These are phyloP conservation scores for Acanthurus tractus DNA, from an alignment of 2,797 vertebrate genomes.

Conservation along the genomic window DNA sequence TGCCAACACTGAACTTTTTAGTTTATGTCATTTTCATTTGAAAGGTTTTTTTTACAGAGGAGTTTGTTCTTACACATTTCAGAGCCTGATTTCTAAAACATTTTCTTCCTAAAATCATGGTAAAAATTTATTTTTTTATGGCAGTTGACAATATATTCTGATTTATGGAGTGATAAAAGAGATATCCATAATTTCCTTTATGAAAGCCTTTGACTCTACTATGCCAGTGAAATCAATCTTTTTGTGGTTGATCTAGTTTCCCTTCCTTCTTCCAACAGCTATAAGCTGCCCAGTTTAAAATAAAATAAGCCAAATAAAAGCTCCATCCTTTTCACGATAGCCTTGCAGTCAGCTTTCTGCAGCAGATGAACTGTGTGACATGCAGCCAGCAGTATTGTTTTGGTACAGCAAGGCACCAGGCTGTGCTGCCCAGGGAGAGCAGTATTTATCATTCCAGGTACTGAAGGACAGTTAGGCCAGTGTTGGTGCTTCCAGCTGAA, in stretches of 20 bases:
- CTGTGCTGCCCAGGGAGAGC: conserved; percentile 47
- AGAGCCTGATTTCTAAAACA: too few species aligned
- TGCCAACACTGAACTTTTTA: too few species aligned
- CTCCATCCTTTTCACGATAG: conserved; percentile 34
- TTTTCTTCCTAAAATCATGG: too few species aligned
- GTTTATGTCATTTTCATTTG: too few species aligned
- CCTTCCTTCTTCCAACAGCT: conserved; percentile 14
- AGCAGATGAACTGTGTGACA: conserved; percentile 62
- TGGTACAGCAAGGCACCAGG: conserved; percentile 43
- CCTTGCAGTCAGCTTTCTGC: conserved; percentile 48
- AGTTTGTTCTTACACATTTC: too few species aligned
- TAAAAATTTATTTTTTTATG: too few species aligned
- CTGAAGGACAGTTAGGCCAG: conserved; percentile 35
- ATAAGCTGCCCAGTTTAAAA: conserved; percentile 34
- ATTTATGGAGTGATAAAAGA: too few species aligned
- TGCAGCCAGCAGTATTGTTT: conserved; percentile 53
- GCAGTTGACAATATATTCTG: too few species aligned
- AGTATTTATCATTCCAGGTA: conserved; percentile 52
- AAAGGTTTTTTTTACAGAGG: too few species aligned
- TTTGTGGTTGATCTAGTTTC: not conserved
- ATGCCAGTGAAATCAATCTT: too few species aligned
- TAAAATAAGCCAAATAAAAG: conserved; percentile 23
- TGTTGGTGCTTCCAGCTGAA: conserved; percentile 39
- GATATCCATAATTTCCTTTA: too few species aligned
- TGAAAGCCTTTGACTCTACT: too few species aligned